A percentile compares a stretch with the other conserved stretches of the same genome.
phyloP scores from a whole-genome alignment of 1,140 invertebrate genomes.

The Kradibia gibbosae region DNA sequence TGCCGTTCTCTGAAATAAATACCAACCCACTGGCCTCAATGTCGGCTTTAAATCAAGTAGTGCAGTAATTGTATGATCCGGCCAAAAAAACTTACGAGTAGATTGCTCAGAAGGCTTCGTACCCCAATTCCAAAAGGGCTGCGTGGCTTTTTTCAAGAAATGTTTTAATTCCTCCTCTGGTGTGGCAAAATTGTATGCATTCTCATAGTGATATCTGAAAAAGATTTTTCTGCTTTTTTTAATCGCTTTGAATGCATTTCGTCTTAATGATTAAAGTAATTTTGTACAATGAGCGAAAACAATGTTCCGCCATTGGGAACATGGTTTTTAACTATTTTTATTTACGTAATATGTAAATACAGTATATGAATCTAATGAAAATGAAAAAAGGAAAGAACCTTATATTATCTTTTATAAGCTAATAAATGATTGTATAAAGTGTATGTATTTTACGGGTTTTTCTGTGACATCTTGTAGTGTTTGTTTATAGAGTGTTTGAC shows the following conservation, averaged over 20 bases:
- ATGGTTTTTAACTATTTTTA: background rate
- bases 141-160: constrained; percentile 82
- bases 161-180: constrained; percentile 83
- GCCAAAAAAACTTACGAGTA: constrained; percentile 26
- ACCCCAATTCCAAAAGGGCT: constrained; percentile 66
- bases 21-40: too few relatives aligned
- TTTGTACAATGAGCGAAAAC: background rate
- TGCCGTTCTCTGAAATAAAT: constrained; percentile 67
- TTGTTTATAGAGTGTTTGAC: constrained; percentile 49
- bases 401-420: too few relatives aligned
- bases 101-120: constrained; percentile 37
- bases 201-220: constrained; percentile 74
- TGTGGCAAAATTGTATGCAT: constrained; percentile 67
- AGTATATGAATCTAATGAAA: background rate
- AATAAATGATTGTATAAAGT: constrained; percentile 33
- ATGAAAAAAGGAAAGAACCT: background rate
- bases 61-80: background rate
- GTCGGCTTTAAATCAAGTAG: too few relatives aligned
- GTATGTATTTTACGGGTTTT: constrained; percentile 47
- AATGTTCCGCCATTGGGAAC: background rate
- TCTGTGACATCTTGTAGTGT: constrained; percentile 44
- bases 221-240: constrained; percentile 34
- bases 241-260: constrained; percentile 11
- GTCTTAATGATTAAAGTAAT: background rate
- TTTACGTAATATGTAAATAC: background rate